Evolutionary conservation across 2,797 vertebrate genomes (phyloP).

Genomic region (Microcaecilia unicolor): DNA sequence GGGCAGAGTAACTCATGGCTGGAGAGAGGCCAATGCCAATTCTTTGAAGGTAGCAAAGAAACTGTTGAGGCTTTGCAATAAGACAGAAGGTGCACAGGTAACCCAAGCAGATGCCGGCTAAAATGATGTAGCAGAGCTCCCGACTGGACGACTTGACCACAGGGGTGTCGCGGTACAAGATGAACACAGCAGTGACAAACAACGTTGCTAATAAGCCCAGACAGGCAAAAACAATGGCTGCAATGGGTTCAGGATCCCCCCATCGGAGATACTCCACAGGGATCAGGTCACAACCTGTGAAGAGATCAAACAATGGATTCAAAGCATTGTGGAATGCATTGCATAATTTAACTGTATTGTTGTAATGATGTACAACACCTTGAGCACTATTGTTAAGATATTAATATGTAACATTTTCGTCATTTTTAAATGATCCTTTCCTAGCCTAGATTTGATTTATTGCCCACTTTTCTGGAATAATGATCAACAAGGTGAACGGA

Average conservation of each 20-base stretch:
- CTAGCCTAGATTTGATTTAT: no score
- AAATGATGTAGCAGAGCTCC: constrained; percentile 94
- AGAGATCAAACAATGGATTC: background rate
- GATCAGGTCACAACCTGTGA: constrained; percentile 81
- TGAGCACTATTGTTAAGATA: no score
- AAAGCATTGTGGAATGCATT: no score
- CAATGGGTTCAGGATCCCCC: constrained; percentile 94
- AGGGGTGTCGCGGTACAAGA: constrained; percentile 88
- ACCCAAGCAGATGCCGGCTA: constrained; percentile 89
- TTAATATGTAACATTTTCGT: background rate
- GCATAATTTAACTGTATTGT: no score
- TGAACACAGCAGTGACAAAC: constrained; percentile 87
- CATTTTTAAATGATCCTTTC: no score
- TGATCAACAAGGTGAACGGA: no score
- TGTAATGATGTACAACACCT: no score
- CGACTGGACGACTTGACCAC: constrained; percentile 96
- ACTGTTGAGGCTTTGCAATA: constrained; percentile 83
- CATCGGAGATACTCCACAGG: constrained; percentile 90
- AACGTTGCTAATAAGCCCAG: constrained; percentile 86
- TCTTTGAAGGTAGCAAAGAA: constrained; percentile 90
- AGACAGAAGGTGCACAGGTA: constrained; percentile 95
- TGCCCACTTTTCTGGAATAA: no score
- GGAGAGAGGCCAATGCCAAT: constrained; percentile 91
- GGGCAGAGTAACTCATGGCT: constrained; percentile 95
- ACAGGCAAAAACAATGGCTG: constrained; percentile 91